phyloP scores from a whole-genome alignment of 2,888 invertebrate genomes.

The Bedellia somnulentella region DNA sequence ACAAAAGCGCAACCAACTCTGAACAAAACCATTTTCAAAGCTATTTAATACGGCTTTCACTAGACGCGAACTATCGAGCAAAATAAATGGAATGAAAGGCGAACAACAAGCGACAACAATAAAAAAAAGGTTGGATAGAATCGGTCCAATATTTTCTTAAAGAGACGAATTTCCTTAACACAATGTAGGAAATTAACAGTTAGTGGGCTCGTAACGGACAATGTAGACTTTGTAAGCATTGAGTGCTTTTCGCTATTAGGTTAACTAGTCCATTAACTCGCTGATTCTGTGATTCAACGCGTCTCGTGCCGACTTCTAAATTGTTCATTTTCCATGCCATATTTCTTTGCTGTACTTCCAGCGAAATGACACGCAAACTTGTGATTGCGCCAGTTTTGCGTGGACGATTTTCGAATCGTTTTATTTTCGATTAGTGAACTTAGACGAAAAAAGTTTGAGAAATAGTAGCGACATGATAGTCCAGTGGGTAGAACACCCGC shows the following conservation, averaged over 20 bases:
- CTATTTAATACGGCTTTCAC: constrained; percentile 4
- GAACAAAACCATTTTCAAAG: constrained; percentile 8
- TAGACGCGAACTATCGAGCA: constrained; percentile 19
- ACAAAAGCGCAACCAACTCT: not conserved
- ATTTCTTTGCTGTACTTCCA: constrained; percentile 3
- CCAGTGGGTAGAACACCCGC: no score
- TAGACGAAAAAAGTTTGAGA: no score
- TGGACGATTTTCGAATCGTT: no score
- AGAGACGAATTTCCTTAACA: constrained; percentile 41
- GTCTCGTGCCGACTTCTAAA: constrained; percentile 36
- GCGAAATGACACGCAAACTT: constrained; percentile 7
- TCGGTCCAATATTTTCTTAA: constrained; percentile 35
- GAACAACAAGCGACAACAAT: constrained; percentile 15
- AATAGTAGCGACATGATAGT: no score
- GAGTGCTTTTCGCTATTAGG: constrained; percentile 58
- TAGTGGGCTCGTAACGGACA: constrained; percentile 48
- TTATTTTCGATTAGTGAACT: no score
- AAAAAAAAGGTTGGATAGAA: constrained; percentile 24
- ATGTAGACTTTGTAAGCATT: constrained; percentile 53
- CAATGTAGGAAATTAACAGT: constrained; percentile 53
- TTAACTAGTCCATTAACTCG: constrained; percentile 51
- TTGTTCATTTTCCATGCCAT: constrained; percentile 18
- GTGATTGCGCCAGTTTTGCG: no score
- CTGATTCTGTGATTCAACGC: constrained; percentile 26
- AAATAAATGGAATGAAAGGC: constrained; percentile 22